A percentile compares a stretch with the other conserved stretches of the same genome.
Conservation (phyloP, 53 echinoderm and acorn worm genomes). For the Apostichopus leukothele region DNA sequence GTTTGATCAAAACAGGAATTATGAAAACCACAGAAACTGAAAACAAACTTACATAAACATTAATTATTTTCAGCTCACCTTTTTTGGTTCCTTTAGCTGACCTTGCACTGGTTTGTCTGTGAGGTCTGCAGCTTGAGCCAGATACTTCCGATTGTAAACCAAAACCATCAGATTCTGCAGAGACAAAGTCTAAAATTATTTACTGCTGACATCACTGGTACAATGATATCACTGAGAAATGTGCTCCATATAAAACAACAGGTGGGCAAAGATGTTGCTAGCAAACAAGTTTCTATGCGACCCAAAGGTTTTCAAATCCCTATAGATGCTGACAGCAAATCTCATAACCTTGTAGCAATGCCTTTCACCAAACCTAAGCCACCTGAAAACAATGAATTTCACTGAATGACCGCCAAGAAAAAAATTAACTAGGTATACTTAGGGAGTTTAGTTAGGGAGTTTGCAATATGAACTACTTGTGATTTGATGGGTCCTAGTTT, state of each 20-base stretch:
- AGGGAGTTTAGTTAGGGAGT: too few species aligned
- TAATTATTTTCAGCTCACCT: background rate
- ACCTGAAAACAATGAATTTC: too few species aligned
- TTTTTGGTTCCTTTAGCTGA: background rate
- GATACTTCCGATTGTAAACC: slow-evolving; percentile 26
- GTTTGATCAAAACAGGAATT: background rate
- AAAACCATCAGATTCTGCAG: slow-evolving; percentile 18
- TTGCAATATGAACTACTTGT: too few species aligned
- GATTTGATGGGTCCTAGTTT: too few species aligned
- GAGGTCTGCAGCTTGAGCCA: background rate
- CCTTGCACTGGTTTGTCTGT: background rate
- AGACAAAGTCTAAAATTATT: background rate
- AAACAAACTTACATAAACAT: too few species aligned
- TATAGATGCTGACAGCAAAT: too few species aligned
- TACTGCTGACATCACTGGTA: too few species aligned
- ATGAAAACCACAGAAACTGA: too few species aligned
- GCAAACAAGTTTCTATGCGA: background rate
- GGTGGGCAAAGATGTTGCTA: background rate
- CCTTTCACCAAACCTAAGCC: too few species aligned
- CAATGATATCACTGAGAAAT: background rate
- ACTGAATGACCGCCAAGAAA: too few species aligned
- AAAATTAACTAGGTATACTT: too few species aligned
- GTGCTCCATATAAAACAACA: background rate
- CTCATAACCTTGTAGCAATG: too few species aligned
- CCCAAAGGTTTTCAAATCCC: background rate